Base-by-base conservation (phyloP, 2,113 vertebrate genomes). In the Cairina moschata region DNA sequence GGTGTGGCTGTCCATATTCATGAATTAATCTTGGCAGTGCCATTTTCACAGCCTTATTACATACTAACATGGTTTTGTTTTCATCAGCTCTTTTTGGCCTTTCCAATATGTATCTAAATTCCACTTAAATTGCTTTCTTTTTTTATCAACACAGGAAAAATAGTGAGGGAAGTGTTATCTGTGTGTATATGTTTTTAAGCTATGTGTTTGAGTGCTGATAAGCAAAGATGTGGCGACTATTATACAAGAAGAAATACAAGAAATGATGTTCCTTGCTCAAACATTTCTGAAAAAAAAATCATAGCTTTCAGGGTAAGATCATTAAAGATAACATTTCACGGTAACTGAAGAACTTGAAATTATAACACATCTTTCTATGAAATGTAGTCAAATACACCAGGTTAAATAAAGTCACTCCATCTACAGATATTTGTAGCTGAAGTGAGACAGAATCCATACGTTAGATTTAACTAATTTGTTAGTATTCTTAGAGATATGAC, bases 201-300 rank as follows among this genome's bases (percentile, higher is more conserved):
- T 91, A 67, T 72, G 55, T 93, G 75, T 93, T 96, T 92, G 86
- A 40, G 34, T 60, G 26, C 20, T 90, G 95, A 95, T 96, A 96
- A 93, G 62, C 31, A 71, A 80, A 95, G 86, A 96, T 95, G 26
- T 5, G 13, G 40, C 78, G 42, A 32, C n/a, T 93, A 20, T 46
- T 82, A 95, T 89, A 90, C 95, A 93, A 91, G n/a, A 56, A 85
- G 48, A 94, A 93, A 92, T 78, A 71, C n/a, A 76, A 48, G 32
- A 89, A 92, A 97, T 81, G 4, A 75, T 42, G 18, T 76, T 95
- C 76, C 67, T 90, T 93, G 58, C 32, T 75, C 31, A 86, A 91
- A 60, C 2, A 34, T 75, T 86, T 95, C 80, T 62, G 29, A 63
- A 88, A 81, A 94, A 48, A 46, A 46, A 46, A 6, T 2, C 11